Evolutionary conservation across 1,140 invertebrate genomes (phyloP), one percentile per base, ranked within the genome.

Genomic region (Contarinia nasturtii): DNA sequence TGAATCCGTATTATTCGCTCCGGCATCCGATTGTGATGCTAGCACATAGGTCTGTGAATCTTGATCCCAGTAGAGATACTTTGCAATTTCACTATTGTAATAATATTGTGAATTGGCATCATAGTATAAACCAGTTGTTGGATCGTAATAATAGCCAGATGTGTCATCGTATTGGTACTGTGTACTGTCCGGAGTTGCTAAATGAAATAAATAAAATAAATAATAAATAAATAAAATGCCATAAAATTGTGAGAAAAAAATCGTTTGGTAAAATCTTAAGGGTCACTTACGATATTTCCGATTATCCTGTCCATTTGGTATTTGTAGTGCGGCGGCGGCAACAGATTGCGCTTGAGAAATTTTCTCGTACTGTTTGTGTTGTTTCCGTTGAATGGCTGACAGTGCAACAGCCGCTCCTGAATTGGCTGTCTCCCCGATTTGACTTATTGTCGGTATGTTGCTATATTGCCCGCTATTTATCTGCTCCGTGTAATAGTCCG

Each of bases 61-160:
- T 2, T 75, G 70, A 68, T 95, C 89, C 92, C 93, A 99, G 59
- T 96, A 98, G 53, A 97, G 73, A 64, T 93, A 99, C 60, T 90
- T 80, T 52, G 81, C 80, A 2, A 80, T 86, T 51, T 84, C 76
- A 53, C 83, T 79, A 66, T 98, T 97, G 61, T 85, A 91, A 61
- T 87, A 90, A 61, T 93, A 94, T 63, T 91, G 88, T 8, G 90
- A 89, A 57, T 79, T 90, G 0, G 90, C 77, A 71, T 98, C 92
- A 58, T 96, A 99, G 63, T 98, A 98, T 4, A 97, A 72, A 3
- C 85, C 84, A 11, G 92, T 97, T 2, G 72, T 69, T 1, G 88
- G 76, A 67, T 98, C 94, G 64, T 94, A 98, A 59, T 97, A 97
- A 60, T 94, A 98, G 0, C 93, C 92, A 14, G 90, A 95, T 0